These are phyloP conservation scores for Lampris megalopsis DNA, from an alignment of 2,113 vertebrate species.

Conservation along the genomic window DNA sequence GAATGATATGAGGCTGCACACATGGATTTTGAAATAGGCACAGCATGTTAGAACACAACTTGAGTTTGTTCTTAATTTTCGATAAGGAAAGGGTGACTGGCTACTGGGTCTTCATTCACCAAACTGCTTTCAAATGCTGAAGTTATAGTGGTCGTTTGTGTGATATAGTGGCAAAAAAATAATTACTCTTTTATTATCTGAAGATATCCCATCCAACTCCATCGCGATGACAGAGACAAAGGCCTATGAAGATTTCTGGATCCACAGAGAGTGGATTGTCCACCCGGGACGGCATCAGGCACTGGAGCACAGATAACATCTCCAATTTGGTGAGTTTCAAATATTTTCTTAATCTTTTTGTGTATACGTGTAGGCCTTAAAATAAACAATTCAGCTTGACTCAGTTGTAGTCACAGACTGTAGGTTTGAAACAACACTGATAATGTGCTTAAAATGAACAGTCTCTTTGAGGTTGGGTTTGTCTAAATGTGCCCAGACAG, in stretches of 20 bases:
- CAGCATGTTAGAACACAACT: not conserved
- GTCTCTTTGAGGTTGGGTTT: slow-evolving; percentile 45
- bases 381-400: not conserved
- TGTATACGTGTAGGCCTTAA: slow-evolving; percentile 4
- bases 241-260: slow-evolving; percentile 58
- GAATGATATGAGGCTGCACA: not conserved
- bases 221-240: slow-evolving; percentile 43
- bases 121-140: too few species aligned
- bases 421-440: slow-evolving; percentile 9
- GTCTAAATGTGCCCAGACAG: slow-evolving; percentile 35
- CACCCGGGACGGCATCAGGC: slow-evolving; percentile 53
- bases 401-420: not conserved
- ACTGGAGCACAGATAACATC: slow-evolving; percentile 71
- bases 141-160: too few species aligned
- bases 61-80: not conserved
- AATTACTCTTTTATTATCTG: not conserved
- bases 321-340: slow-evolving; percentile 46
- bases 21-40: not conserved
- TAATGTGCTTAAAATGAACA: slow-evolving; percentile 4
- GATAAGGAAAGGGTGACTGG: too few species aligned
- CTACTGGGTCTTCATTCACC: too few species aligned
- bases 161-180: too few species aligned
- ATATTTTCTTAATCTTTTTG: not conserved
- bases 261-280: slow-evolving; percentile 60
- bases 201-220: slow-evolving; percentile 33